A percentile compares a stretch with the other conserved stretches of the same genome.
Evolutionary conservation across 2,888 invertebrate species (phyloP).

Genomic region (Sinohyriopsis cumingii): DNA sequence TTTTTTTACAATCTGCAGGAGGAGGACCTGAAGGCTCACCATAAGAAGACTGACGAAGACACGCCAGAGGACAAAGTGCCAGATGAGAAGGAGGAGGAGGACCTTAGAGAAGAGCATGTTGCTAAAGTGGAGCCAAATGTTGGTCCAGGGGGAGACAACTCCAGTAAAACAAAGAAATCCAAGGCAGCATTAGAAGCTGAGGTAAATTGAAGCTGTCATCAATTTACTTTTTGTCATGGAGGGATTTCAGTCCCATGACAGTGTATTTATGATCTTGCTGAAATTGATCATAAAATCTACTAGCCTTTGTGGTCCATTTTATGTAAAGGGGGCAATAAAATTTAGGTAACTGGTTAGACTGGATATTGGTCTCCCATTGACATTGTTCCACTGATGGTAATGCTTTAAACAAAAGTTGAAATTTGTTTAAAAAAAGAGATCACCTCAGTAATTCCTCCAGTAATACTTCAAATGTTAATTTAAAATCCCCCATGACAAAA

Average conservation of each 20-base stretch:
- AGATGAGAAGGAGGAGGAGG: slow-evolving; percentile 27
- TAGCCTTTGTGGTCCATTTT: neutral
- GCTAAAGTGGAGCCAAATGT: slow-evolving; percentile 24
- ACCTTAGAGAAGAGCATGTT: slow-evolving; percentile 23
- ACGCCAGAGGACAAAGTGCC: slow-evolving; percentile 60
- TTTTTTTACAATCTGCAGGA: slow-evolving; percentile 27
- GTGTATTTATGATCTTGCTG: neutral
- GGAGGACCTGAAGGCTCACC: slow-evolving; percentile 45
- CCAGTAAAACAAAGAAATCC: slow-evolving; percentile 44
- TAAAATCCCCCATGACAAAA: no score
- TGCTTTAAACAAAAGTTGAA: no score
- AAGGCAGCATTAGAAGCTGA: slow-evolving; percentile 58
- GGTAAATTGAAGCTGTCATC: slow-evolving; percentile 11
- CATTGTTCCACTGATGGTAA: no score
- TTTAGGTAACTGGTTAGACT: no score
- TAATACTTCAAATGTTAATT: no score
- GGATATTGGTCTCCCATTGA: no score
- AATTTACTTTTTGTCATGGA: neutral
- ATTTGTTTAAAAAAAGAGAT: no score
- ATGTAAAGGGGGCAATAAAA: no score
- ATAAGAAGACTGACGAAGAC: slow-evolving; percentile 67
- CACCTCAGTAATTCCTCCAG: no score
- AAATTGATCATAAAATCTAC: neutral
- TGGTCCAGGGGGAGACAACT: slow-evolving; percentile 47
- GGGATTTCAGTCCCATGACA: neutral